Conservation (phyloP, 2,113 vertebrate species). For the Climacteris rufus region DNA sequence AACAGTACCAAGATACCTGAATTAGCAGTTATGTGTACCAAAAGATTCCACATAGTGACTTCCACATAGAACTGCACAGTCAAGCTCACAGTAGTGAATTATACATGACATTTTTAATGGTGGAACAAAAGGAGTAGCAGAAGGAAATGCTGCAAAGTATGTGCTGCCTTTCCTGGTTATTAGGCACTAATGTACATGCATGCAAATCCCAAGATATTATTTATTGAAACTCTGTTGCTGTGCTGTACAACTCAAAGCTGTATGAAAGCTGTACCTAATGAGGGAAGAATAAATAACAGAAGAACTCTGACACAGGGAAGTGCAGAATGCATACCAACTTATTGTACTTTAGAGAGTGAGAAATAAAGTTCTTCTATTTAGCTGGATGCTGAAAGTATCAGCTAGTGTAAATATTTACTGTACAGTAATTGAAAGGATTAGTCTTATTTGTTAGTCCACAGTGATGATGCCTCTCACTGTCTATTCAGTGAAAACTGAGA, state of each 20-base stretch:
- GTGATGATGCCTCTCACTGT: neutral
- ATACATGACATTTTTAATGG: constrained; percentile 40
- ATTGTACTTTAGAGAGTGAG: neutral
- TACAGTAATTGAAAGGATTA: neutral
- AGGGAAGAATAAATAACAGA: neutral
- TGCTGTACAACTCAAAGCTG: neutral
- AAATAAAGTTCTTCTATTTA: neutral
- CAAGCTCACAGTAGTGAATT: constrained; percentile 1
- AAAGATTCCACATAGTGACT: neutral
- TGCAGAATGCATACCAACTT: neutral
- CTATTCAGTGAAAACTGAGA: neutral
- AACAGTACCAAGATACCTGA: neutral
- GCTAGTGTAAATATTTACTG: constrained; percentile 14
- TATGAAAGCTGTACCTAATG: constrained; percentile 27
- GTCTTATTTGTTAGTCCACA: neutral
- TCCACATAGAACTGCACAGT: neutral
- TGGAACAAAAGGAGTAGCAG: constrained; percentile 30
- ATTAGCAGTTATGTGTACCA: neutral
- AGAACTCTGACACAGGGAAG: neutral
- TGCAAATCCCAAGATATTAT: constrained; percentile 23
- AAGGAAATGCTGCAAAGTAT: neutral
- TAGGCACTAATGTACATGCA: neutral
- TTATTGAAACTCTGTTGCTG: constrained; percentile 10
- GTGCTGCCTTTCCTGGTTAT: neutral
- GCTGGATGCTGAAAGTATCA: neutral